Evolutionary conservation across 1,140 invertebrate species (phyloP).

Genomic region (Trypoxylus dichotomus): DNA sequence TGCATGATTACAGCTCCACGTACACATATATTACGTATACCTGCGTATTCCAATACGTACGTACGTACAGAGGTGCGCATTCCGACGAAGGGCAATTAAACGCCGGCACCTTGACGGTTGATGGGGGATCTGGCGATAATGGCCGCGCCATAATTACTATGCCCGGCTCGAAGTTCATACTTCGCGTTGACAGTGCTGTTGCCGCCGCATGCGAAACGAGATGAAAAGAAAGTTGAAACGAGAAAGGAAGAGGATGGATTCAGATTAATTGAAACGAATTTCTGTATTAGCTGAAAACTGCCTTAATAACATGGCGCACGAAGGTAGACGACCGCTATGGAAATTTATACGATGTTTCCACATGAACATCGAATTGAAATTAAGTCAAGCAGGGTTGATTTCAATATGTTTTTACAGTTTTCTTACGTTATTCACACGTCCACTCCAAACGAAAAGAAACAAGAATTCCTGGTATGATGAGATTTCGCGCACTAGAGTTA

Average conservation of each 20-base stretch:
- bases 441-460: too few relatives aligned
- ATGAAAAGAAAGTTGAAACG: too few relatives aligned
- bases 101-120: neutral
- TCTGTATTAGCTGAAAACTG: neutral
- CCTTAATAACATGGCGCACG: too few relatives aligned
- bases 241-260: neutral
- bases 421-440: too few relatives aligned
- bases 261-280: neutral
- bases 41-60: neutral
- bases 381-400: too few relatives aligned
- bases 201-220: neutral
- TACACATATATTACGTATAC: neutral
- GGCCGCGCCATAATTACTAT: constrained; percentile 1
- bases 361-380: too few relatives aligned
- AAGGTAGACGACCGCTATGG: too few relatives aligned
- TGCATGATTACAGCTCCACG: neutral
- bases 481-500: too few relatives aligned
- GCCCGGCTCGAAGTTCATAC: neutral
- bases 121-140: neutral
- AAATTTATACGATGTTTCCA: too few relatives aligned
- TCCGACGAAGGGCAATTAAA: neutral
- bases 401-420: too few relatives aligned
- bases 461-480: too few relatives aligned
- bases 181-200: neutral
- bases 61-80: too few relatives aligned